These are phyloP conservation scores for Torymus tubicola DNA, from an alignment of 2,888 invertebrate genomes.

Conservation along the genomic window DNA sequence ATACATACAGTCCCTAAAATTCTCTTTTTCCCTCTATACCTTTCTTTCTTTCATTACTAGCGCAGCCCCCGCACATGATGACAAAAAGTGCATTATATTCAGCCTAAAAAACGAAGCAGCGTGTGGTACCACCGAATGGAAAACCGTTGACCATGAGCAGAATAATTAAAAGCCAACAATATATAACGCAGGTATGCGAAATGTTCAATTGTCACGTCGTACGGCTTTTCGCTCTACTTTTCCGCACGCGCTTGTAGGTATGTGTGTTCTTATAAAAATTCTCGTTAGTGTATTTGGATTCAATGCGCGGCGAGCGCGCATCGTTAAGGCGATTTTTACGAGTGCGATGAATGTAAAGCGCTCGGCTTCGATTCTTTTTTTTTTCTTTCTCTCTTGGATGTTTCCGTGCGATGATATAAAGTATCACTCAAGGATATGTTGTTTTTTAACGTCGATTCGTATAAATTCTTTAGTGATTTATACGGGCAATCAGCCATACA, in stretches of 20 bases:
- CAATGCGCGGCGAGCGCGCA: background rate
- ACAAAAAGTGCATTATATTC: background rate
- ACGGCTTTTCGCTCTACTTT: constrained; percentile 32
- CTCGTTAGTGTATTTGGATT: no score
- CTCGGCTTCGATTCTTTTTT: background rate
- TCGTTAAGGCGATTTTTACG: background rate
- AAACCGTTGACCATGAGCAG: constrained; percentile 56
- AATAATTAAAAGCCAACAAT: constrained; percentile 40
- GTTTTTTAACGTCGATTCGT: no score
- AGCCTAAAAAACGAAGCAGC: no score
- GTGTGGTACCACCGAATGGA: constrained; percentile 47
- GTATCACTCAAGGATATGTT: no score
- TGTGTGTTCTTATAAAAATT: no score
- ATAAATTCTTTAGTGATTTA: no score
- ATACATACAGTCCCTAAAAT: no score
- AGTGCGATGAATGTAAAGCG: background rate
- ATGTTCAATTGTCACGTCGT: background rate
- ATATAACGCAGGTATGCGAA: background rate
- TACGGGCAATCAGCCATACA: no score
- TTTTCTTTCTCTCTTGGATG: no score
- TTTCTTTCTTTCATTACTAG: no score
- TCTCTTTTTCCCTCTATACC: no score
- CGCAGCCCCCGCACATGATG: background rate
- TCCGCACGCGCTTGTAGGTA: background rate
- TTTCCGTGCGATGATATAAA: no score